Evolutionary conservation across 2,113 vertebrate genomes (phyloP), one percentile per base, ranked within the genome.

Genomic region (Cyrtonyx montezumae): DNA sequence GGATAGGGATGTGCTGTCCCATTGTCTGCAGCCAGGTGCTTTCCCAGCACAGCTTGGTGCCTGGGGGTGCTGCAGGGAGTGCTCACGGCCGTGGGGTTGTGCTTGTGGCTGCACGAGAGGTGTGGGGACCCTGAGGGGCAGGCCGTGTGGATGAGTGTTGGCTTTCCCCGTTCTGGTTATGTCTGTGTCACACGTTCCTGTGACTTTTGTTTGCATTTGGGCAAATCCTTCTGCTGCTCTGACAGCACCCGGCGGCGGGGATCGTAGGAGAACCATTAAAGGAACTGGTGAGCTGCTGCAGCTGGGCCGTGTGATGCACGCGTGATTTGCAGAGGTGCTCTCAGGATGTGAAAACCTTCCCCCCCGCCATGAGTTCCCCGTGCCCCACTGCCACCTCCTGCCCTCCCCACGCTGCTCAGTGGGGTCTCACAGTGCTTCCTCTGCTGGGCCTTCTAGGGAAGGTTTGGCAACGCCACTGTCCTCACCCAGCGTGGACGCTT

Each of bases 341-440:
- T 34, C 17, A 28, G 43, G 43, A 55, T 43, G 8, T 12, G 5
- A 7, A 4, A 40, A 59, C n/a, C 48, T 81, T 55, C 19, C 45
- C 1, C 55, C 30, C 4, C 14, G 15, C 5, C 13, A 26, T 16
- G 40, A 40, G 40, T 30, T 34, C n/a, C 10, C n/a, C 13, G 2
- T 36, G n/a, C 34, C 58, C 58, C n/a, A 19, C 21, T 36, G 58
- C n/a, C 8, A n/a, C 13, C n/a, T 59, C 56, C n/a, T 36, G n/a
- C n/a, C n/a, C 21, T 59, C 58, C n/a, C 34, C 58, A 9, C 8
- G 32, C 58, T 61, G n/a, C 58, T 32, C 20, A 8, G 12, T 5
- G 3, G 20, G 58, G 13, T 45, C 68, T 66, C 13, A 1, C 46
- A 9, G 15, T 34, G 34, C 56, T 8, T 13, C 21, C 0, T 1